phyloP scores from a whole-genome alignment of 2,113 vertebrate species.

The Chloropsis cyanopogon region DNA sequence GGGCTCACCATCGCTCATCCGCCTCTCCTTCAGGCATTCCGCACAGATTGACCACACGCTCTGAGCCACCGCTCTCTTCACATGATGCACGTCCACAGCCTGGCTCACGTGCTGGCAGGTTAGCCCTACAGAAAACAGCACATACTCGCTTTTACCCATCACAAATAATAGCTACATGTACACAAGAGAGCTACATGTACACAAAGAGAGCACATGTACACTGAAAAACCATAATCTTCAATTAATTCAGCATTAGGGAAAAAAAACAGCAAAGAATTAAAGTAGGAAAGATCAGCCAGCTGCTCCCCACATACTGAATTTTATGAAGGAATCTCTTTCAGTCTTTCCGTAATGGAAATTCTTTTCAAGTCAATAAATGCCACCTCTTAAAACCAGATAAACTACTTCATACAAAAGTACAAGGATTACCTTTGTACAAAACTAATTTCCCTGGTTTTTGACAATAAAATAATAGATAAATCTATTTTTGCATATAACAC shows the following conservation, averaged over 20 bases:
- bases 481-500: not conserved
- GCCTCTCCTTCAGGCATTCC: constrained; percentile 91
- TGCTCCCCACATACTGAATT: not conserved
- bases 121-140: constrained; percentile 72
- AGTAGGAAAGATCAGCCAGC: not conserved
- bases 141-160: not conserved
- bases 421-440: not conserved
- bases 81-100: constrained; percentile 87
- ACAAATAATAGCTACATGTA: not conserved
- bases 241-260: not conserved
- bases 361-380: not conserved
- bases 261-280: not conserved
- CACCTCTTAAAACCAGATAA: not conserved
- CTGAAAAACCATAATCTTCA: not conserved
- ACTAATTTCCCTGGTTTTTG: not conserved
- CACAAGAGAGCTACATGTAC: too few species aligned
- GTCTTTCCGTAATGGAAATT: not conserved
- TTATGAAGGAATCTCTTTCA: not conserved
- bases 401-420: not conserved
- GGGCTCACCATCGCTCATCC: constrained; percentile 78
- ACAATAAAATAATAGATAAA: not conserved
- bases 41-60: constrained; percentile 86
- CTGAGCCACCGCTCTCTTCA: constrained; percentile 87
- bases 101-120: constrained; percentile 93
- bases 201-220: not conserved